Base-by-base conservation (phyloP, 2,888 invertebrate genomes). In the Eurytoma adleriae region DNA sequence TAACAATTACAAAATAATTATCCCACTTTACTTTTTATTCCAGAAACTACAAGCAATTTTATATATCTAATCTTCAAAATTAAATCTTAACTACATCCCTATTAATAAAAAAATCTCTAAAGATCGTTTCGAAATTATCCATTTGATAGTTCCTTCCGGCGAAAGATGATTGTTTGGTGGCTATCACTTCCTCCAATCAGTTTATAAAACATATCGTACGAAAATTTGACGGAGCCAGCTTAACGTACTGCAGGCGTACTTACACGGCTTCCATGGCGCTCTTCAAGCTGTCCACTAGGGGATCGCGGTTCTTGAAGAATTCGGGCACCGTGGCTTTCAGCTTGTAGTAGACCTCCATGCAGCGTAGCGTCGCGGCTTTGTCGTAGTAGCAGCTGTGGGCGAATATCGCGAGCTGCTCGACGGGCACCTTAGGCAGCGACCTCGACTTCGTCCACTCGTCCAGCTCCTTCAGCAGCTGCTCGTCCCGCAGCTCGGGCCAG, bases 371-470 rank as follows among this genome's bases (percentile, higher is more conserved):
- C 72, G 92, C 92, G 16, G 93, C 93, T 84, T 93, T 85, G 59
- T 94, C 91, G 77, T 92, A 93, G 81, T 93, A 92, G 88, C 95
- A 95, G 68, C 95, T 94, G 85, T 94, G 92, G 84, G 94, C 92
- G 86, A 95, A 95, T 62, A 94, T 88, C 50, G 93, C 92, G 75
- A 95, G 91, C 88, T 94, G 94, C 89, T 94, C 94, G 83, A 93
- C 92, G 52, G 92, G 87, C 56, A 89, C 81, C n/a, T 82, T 73
- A 0, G 84, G 68, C 50, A 86, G 81, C 0, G 84, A 84, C 14
- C 79, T 84, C 48, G 85, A 81, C 14, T 84, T 84, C 14, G 84
- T 82, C 87, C 88, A 89, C 13, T 40, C 75, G 48, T 84, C 83
- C 40, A 89, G 80, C 62, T 85, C 85, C 18, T 85, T 78, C 73